phyloP scores from a whole-genome alignment of 2,113 vertebrate genomes.

The Misgurnus anguillicaudatus region DNA sequence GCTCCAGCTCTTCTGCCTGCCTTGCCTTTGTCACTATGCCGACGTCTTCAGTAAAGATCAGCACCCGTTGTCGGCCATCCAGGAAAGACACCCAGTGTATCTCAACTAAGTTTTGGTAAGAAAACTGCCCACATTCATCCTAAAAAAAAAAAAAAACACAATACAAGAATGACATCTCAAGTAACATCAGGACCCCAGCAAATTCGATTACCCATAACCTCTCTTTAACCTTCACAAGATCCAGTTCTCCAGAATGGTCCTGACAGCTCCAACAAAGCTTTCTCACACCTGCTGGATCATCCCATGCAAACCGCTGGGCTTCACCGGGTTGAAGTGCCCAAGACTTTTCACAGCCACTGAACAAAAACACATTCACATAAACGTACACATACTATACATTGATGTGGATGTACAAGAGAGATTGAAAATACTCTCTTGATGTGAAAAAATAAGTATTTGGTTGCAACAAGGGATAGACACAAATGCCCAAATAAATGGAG shows the following conservation, averaged over 20 bases:
- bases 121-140: constrained; percentile 91
- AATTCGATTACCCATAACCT: neutral
- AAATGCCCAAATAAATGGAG: too few species aligned
- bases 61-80: constrained; percentile 89
- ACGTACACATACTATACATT: neutral
- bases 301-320: constrained; percentile 87
- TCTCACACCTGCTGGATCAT: constrained; percentile 81
- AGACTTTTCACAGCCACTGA: constrained; percentile 73
- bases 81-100: constrained; percentile 97
- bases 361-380: constrained; percentile 13
- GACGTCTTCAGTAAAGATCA: constrained; percentile 93
- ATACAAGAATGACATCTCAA: neutral
- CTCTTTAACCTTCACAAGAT: constrained; percentile 82
- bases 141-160: constrained; percentile 54
- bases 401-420: neutral
- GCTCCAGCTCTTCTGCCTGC: constrained; percentile 93
- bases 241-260: constrained; percentile 79
- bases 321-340: constrained; percentile 78
- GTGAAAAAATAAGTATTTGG: too few species aligned
- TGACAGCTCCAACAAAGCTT: constrained; percentile 82
- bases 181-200: neutral
- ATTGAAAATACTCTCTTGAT: too few species aligned
- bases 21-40: constrained; percentile 88
- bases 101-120: constrained; percentile 79
- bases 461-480: too few species aligned